These are phyloP conservation scores for Selene dorsalis DNA, from an alignment of 2,797 vertebrate species.

Conservation along the genomic window DNA sequence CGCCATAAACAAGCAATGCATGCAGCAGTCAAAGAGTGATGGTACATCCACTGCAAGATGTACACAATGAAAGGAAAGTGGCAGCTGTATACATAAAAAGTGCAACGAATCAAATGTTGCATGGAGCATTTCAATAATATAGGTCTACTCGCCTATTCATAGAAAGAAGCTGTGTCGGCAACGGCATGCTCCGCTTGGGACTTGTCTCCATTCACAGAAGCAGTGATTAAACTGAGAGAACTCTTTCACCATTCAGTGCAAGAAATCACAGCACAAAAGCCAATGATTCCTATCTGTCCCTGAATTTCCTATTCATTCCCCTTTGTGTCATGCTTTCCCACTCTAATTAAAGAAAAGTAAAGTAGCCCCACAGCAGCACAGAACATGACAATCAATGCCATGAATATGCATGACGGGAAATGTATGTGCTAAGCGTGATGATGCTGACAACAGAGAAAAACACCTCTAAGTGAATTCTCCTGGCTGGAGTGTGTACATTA, in stretches of 20 bases:
- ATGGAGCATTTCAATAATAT: conserved; percentile 81
- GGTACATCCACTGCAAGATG: conserved; percentile 70
- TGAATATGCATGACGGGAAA: conserved; percentile 74
- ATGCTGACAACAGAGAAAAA: conserved; percentile 36
- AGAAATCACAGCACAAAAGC: conserved; percentile 83
- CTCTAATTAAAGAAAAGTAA: conserved; percentile 80
- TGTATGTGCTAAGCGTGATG: conserved; percentile 24
- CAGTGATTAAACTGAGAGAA: conserved; percentile 84
- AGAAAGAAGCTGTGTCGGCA: conserved; percentile 72
- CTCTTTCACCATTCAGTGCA: conserved; percentile 76
- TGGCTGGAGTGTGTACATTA: conserved; percentile 30
- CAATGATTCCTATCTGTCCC: conserved; percentile 80
- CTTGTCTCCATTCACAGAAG: conserved; percentile 80
- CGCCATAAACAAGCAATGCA: conserved; percentile 75
- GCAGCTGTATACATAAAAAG: conserved; percentile 82
- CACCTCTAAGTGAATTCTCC: conserved; percentile 39
- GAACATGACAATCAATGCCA: conserved; percentile 67
- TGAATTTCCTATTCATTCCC: conserved; percentile 68
- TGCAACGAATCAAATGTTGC: conserved; percentile 74
- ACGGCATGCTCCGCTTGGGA: conserved; percentile 67
- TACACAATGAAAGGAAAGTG: conserved; percentile 78
- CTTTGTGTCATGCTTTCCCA: conserved; percentile 70
- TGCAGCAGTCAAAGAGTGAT: conserved; percentile 73
- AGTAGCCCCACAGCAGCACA: conserved; percentile 63
- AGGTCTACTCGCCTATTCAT: conserved; percentile 79